Evolutionary conservation across 2,888 invertebrate species (phyloP), one percentile per base, ranked within the genome.

Genomic region (Ptycholaimellus sp.): DNA sequence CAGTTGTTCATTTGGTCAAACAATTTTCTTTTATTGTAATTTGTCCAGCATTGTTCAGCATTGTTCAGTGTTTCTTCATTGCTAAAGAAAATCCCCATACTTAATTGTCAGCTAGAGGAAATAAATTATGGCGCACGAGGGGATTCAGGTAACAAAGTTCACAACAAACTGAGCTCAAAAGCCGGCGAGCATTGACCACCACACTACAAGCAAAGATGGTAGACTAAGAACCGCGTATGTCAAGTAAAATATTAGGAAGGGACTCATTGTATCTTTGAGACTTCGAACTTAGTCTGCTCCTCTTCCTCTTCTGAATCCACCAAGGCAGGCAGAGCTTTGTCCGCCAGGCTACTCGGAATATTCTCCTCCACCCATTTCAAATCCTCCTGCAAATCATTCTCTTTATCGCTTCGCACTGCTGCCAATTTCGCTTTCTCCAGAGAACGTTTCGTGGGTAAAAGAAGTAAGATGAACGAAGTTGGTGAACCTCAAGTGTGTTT

Each of bases 331-430:
- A 57, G 43, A 4, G 53, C 43, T 22, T 50, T 48, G 58, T 76
- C 76, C 40, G 70, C 70, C 44, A 75, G 65, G 9, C 72, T 67
- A 21, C 75, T 69, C 1, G 81, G 80, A 47, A 87, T 82, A 59
- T 87, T 79, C 49, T 83, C 82, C 57, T 87, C 85, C 5, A 87
- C 76, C 85, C 85, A 87, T 54, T 79, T 72, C 46, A 78, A 59
- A 53, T 77, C 76, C 49, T 77, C 76, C 59, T 73, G 62, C 19
- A 56, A 35, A 41, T 34, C 25, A 30, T 18, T 13, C 25, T 27
- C 30, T 23, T 31, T 20, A 38, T 37, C 17, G 21, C 4, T 17
- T 28, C 22, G 22, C 30, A 29, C 17, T 16, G 18, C 28, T 38
- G 39, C n/a, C 33, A 33, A 27, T 25, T 11, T 30, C 3, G 23